phyloP scores from a whole-genome alignment of 2,113 vertebrate species.

The Hypanus sabinus region DNA sequence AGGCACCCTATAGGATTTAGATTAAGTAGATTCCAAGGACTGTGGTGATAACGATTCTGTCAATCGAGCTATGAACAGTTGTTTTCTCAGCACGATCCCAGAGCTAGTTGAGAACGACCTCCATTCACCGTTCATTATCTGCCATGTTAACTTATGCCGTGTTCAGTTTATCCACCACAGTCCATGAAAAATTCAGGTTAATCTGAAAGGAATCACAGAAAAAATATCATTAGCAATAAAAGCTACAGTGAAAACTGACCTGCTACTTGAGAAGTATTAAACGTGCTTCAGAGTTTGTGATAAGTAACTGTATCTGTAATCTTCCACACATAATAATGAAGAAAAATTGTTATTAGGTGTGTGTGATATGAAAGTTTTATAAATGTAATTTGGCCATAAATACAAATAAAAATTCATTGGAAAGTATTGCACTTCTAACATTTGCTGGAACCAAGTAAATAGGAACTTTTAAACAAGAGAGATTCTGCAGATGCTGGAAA shows the following conservation, averaged over 20 bases:
- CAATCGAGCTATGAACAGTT: background rate
- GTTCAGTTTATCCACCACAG: background rate
- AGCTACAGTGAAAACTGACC: background rate
- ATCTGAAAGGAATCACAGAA: conserved; percentile 17
- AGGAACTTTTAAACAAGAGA: background rate
- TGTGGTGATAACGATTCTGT: background rate
- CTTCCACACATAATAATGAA: conserved; percentile 14
- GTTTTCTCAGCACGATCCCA: background rate
- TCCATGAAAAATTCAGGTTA: background rate
- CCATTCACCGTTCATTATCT: background rate
- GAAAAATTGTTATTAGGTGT: conserved; percentile 23
- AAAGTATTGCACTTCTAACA: conserved; percentile 15
- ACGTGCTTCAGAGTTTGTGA: background rate
- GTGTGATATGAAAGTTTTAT: conserved; percentile 25
- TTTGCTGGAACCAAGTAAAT: conserved; percentile 20
- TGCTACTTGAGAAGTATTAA: conserved; percentile 26
- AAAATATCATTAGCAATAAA: conserved; percentile 28
- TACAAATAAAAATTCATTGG: background rate
- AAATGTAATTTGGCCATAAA: conserved; percentile 33
- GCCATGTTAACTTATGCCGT: background rate
- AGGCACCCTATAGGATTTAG: background rate
- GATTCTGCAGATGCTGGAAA: too few species aligned
- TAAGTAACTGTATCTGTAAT: conserved; percentile 4
- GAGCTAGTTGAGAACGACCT: background rate
- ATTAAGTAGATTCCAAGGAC: background rate